Evolutionary conservation across 2,113 vertebrate genomes (phyloP).

Genomic region (Muscicapa adusta): DNA sequence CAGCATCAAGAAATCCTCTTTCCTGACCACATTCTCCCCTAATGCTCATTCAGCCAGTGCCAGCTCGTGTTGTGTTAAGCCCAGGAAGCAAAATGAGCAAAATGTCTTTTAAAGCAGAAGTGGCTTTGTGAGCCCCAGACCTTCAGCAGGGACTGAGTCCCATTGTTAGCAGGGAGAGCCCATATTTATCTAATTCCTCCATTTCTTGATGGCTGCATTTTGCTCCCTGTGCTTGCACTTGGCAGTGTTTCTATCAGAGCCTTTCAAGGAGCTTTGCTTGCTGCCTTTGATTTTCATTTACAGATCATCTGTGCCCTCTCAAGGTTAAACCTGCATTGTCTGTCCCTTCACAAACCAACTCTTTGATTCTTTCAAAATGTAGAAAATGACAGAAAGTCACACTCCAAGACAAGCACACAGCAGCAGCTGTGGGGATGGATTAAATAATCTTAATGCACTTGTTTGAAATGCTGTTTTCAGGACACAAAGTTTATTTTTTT

Average conservation of each 20-base stretch:
- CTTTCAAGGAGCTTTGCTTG: background rate
- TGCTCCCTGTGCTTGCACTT: background rate
- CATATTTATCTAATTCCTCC: background rate
- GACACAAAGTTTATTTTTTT: background rate
- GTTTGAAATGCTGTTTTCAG: background rate
- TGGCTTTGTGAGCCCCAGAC: background rate
- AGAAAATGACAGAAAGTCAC: background rate
- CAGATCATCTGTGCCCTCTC: background rate
- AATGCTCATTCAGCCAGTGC: background rate
- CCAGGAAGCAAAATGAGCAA: background rate
- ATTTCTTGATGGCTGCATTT: background rate
- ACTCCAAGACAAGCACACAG: fast-evolving
- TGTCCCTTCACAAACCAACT: background rate
- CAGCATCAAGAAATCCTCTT: background rate
- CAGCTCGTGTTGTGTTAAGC: background rate
- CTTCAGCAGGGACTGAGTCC: background rate
- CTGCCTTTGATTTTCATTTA: slow-evolving; percentile 22
- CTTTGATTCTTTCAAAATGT: background rate
- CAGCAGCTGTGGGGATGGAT: background rate
- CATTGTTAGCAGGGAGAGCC: background rate
- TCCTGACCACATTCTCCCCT: background rate
- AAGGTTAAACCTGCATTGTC: slow-evolving; percentile 25
- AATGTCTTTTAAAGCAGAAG: background rate
- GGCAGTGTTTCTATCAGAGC: background rate
- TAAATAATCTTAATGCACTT: background rate